Percentiles rank a stretch among this genome's conserved stretches.
phyloP scores from a whole-genome alignment of 2,113 vertebrate species.

The Lichenostomus cassidix region DNA sequence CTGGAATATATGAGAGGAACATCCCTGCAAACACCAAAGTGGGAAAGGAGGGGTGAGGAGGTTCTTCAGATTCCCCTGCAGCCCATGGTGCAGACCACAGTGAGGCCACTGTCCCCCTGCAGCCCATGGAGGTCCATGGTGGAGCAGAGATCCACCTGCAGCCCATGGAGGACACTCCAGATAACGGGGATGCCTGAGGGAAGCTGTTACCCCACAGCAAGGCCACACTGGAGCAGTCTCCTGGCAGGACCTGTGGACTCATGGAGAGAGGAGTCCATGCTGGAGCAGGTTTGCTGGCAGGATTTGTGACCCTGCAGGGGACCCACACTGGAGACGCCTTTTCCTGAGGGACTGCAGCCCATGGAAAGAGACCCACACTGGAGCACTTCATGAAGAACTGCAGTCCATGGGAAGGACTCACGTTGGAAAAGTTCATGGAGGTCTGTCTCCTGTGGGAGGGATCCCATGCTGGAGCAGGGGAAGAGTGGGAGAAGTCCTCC shows the following conservation, averaged over 20 bases:
- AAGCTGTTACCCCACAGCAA: neutral
- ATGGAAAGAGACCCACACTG: rapidly evolving
- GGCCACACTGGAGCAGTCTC: neutral
- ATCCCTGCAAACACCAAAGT: neutral
- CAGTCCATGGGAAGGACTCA: neutral
- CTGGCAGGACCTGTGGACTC: neutral
- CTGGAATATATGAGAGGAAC: rapidly evolving
- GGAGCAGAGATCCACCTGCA: neutral
- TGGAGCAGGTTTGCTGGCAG: neutral
- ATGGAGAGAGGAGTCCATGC: neutral
- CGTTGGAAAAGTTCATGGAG: neutral
- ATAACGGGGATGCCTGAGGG: neutral
- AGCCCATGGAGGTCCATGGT: neutral
- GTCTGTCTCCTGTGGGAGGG: neutral
- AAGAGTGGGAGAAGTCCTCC: neutral
- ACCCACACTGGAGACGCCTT: neutral
- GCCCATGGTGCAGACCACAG: neutral
- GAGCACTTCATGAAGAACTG: neutral
- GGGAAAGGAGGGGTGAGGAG: neutral
- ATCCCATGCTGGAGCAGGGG: no score
- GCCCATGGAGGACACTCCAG: rapidly evolving
- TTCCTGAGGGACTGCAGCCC: neutral
- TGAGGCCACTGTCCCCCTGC: neutral
- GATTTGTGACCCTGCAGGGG: neutral
- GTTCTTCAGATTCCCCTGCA: neutral